These are phyloP conservation scores for Notarius lentiginosus DNA, from an alignment of 2,113 vertebrate genomes.

Conservation along the genomic window DNA sequence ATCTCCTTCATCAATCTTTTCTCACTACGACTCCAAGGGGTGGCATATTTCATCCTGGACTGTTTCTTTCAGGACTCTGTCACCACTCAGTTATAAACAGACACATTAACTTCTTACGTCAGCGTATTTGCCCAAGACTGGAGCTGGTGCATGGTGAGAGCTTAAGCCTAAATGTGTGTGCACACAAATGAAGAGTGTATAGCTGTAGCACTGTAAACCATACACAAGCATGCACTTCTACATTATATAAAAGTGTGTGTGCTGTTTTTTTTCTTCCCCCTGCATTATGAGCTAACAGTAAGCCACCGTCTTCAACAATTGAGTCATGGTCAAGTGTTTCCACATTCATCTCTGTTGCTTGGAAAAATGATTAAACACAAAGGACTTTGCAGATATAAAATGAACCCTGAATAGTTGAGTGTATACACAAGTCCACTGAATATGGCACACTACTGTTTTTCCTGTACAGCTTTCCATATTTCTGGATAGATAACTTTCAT, in stretches of 20 bases:
- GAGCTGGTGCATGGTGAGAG: constrained; percentile 31
- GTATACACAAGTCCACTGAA: neutral
- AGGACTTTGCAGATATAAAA: neutral
- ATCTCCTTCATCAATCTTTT: constrained; percentile 51
- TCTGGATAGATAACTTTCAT: neutral
- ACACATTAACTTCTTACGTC: constrained; percentile 48
- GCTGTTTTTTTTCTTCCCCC: no score
- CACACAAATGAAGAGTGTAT: neutral
- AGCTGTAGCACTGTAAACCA: neutral
- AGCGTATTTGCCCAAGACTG: constrained; percentile 33
- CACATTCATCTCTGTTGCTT: neutral
- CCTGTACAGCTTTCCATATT: neutral
- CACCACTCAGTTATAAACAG: constrained; percentile 55
- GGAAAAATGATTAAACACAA: neutral
- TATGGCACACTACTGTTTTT: neutral
- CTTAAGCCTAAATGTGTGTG: constrained; percentile 26
- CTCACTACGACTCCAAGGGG: constrained; percentile 38
- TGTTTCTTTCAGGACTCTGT: constrained; percentile 61
- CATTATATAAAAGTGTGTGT: neutral
- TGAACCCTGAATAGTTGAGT: neutral
- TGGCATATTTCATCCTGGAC: constrained; percentile 54
- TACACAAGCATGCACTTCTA: neutral
- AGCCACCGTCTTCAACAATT: neutral
- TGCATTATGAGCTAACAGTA: neutral
- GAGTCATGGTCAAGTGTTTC: neutral